Conservation (phyloP, 2,888 invertebrate genomes). For the Drosophila phalerata region DNA sequence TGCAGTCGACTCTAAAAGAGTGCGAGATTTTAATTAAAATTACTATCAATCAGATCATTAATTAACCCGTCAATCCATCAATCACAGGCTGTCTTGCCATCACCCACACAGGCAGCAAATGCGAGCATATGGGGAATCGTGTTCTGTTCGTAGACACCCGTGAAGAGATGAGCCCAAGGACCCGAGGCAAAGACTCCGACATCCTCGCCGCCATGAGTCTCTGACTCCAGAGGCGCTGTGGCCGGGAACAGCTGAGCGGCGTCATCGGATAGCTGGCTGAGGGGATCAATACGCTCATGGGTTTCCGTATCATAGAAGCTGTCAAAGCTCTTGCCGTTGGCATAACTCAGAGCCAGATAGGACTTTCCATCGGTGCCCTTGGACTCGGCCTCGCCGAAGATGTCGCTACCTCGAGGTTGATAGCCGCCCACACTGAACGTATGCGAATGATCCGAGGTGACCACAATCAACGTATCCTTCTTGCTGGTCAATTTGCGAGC, state of each 20-base stretch:
- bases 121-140: constrained; percentile 91
- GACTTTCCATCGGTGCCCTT: constrained; percentile 87
- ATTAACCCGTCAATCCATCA: constrained; percentile 52
- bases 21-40: constrained; percentile 45
- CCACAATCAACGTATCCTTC: constrained; percentile 92
- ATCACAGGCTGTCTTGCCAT: constrained; percentile 86
- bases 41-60: constrained; percentile 31
- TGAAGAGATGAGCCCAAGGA: constrained; percentile 93
- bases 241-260: constrained; percentile 86
- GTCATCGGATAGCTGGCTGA: constrained; percentile 28
- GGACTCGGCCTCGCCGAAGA: constrained; percentile 69
- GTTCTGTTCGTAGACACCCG: constrained; percentile 92
- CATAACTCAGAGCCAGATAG: constrained; percentile 90
- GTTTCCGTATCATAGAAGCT: constrained; percentile 67
- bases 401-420: constrained; percentile 80
- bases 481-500: constrained; percentile 88
- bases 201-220: constrained; percentile 93
- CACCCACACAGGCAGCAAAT: constrained; percentile 91
- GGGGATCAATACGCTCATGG: constrained; percentile 77
- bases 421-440: constrained; percentile 92
- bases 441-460: constrained; percentile 93
- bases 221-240: constrained; percentile 85
- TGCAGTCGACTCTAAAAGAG: constrained; percentile 20
- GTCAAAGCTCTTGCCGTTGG: constrained; percentile 90
- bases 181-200: constrained; percentile 92